Base-by-base conservation (phyloP, 2,797 vertebrate genomes). In the Pseudomugil gertrudae region DNA sequence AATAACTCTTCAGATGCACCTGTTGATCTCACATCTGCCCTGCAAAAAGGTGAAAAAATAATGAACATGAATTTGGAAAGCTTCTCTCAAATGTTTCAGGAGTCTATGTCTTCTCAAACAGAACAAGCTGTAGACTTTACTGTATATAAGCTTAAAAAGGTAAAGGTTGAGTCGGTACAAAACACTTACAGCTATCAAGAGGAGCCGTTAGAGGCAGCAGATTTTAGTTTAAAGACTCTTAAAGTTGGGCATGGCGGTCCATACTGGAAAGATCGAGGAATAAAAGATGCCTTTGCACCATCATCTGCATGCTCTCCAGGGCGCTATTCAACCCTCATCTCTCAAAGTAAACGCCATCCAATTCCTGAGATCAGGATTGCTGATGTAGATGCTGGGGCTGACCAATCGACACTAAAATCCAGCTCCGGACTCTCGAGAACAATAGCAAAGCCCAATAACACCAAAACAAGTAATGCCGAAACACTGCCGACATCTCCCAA, bases 81-180 rank as follows among this genome's bases (percentile, higher is more conserved):
- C 3, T 96, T 98, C 84, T 95, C 96, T 54, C 94, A 96, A 76
- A 94, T 97, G 94, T 95, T 97, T 92, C 94, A 96, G 81, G 95
- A 97, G 66, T 96, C 96, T 3, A 68, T 94, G 54, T 91, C 90
- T 83, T 92, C 78, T 70, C 95, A 96, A 72, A 82, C 80, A 63
- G 95, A 98, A 55, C 93, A 95, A 40, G 94, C 96, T 0, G 84
- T 98, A 57, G 96, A 99, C 75, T 97, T 98, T 69, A 95, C 93
- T 63, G 83, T 92, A 45, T 95, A 95, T 79, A 95, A 92, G 36
- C 91, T 96, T 74, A 92, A 95, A 80, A 97, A 96, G 82, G 88
- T 96, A 63, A 94, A 94, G 80, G 87, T 95, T 69, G 93, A 95
- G 77, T 92, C 94, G 7, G 66, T 85, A 48, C 80, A 93, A 79